phyloP scores from a whole-genome alignment of 2,797 vertebrate genomes.

The Botia almorhae region DNA sequence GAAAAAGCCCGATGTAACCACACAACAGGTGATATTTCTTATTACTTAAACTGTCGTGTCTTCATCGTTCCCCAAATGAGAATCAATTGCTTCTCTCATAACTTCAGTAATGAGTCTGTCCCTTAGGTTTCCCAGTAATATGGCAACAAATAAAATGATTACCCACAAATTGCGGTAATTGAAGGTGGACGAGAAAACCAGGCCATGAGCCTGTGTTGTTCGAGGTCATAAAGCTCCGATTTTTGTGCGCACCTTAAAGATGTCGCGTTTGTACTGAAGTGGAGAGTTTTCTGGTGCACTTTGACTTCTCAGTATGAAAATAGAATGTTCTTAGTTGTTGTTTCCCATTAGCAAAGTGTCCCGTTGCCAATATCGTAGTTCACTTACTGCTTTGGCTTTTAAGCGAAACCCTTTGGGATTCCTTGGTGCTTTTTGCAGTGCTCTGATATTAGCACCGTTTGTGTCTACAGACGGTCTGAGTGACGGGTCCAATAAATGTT shows the following conservation, averaged over 20 bases:
- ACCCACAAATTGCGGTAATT: conserved; percentile 9
- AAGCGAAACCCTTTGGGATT: conserved; percentile 37
- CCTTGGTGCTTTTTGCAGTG: conserved; percentile 30
- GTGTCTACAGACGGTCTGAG: conserved; percentile 6
- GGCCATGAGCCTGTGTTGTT: too few relatives aligned
- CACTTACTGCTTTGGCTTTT: conserved; percentile 36
- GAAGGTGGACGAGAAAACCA: conserved; percentile 1
- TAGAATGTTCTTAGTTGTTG: conserved; percentile 19
- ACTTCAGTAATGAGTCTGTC: conserved; percentile 19
- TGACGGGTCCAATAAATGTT: conserved; percentile 29
- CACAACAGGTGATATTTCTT: conserved; percentile 14
- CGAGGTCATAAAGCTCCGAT: too few relatives aligned
- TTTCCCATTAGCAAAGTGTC: conserved; percentile 44
- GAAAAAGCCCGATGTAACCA: conserved; percentile 14
- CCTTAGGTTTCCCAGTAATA: not conserved
- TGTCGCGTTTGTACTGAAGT: not conserved
- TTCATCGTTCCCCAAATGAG: conserved; percentile 20
- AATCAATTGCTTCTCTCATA: conserved; percentile 26
- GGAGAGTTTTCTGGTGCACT: not conserved
- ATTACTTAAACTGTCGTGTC: conserved; percentile 22
- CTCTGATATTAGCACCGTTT: conserved; percentile 4
- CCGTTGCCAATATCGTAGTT: conserved; percentile 18
- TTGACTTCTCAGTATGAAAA: conserved; percentile 15
- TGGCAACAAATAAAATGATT: conserved; percentile 39
- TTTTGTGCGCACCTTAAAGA: not conserved